Evolutionary conservation across 2,113 vertebrate genomes (phyloP), one percentile per base, ranked within the genome.

Genomic region (Chinchilla lanigera): DNA sequence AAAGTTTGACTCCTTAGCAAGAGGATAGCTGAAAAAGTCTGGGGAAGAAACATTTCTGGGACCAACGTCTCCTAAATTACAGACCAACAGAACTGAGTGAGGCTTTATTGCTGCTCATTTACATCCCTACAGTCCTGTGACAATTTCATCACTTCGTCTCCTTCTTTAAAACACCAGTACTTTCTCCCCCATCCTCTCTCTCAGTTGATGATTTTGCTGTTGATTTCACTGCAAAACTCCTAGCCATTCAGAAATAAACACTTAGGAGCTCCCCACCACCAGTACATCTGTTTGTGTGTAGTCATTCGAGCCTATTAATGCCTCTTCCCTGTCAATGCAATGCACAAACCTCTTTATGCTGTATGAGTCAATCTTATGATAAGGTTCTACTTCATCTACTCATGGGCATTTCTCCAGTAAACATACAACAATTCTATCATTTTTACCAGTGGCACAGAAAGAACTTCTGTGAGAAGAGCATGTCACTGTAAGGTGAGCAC

Each of bases 401-500:
- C 10, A 24, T 30, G 41, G 44, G 71, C 5, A 56, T 38, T 67
- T 83, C 10, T 47, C 60, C 19, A 50, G 28, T 17, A 84, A 14
- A 50, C 5, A 6, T 16, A 58, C 9, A 47, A 2, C 3, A 4
- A n/a, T n/a, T n/a, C n/a, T 86, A 78, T 86, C 13, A 86, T 78
- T 91, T 97, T 96, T 92, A 77, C 33, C 54, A 56, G 50, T 24
- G n/a, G 16, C 35, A 38, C 14, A 71, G 87, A 50, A 84, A 86
- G 77, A 95, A 78, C 4, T n/a, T 94, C 78, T 63, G 24, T 83
- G 38, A 88, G 44, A 91, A 94, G 63, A 85, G 17, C 9, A 77
- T 54, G 85, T 58, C 87, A 73, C 44, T 87, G 5, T 89, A 60
- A 87, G 93, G 22, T 65, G 71, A 95, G 17, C 71, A 28, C 67